A percentile compares a stretch with the other conserved stretches of the same genome.
Conservation (phyloP, 2,888 invertebrate species). For the Drosophila pseudotalamancana region DNA sequence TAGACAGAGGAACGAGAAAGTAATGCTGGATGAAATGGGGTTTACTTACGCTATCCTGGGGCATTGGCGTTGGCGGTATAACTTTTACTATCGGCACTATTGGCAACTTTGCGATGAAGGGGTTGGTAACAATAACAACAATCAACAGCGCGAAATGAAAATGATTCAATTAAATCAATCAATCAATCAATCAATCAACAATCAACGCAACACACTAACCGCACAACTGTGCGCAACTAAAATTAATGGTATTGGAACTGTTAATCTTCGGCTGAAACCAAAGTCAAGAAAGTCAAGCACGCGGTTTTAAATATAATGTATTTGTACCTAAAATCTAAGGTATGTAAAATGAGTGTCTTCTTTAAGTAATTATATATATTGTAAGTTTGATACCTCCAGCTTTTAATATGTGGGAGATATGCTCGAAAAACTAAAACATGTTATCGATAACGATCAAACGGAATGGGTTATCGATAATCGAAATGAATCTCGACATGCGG, state of each 20-base stretch:
- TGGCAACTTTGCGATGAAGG: constrained; percentile 72
- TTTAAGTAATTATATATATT: too few relatives aligned
- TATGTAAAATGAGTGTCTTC: too few relatives aligned
- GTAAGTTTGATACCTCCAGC: too few relatives aligned
- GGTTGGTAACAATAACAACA: constrained; percentile 46
- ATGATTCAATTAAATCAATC: constrained; percentile 63
- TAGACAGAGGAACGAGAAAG: constrained; percentile 20
- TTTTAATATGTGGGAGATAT: too few relatives aligned
- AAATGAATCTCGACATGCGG: too few relatives aligned
- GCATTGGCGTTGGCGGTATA: constrained; percentile 70
- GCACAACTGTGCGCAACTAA: constrained; percentile 37
- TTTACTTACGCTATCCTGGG: constrained; percentile 76
- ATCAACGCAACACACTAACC: constrained; percentile 33
- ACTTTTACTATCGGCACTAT: constrained; percentile 78
- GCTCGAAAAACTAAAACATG: too few relatives aligned
- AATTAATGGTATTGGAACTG: neutral
- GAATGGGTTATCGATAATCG: too few relatives aligned
- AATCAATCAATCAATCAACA: constrained; percentile 42
- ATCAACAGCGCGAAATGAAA: constrained; percentile 52
- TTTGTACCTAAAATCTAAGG: too few relatives aligned
- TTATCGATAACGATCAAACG: too few relatives aligned
- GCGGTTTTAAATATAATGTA: too few relatives aligned
- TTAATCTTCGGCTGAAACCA: constrained; percentile 3
- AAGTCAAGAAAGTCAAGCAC: constrained; percentile 21
- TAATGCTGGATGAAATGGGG: constrained; percentile 32